Evolutionary conservation across 2,113 vertebrate genomes (phyloP).

Genomic region (Gallinago jamesoni): DNA sequence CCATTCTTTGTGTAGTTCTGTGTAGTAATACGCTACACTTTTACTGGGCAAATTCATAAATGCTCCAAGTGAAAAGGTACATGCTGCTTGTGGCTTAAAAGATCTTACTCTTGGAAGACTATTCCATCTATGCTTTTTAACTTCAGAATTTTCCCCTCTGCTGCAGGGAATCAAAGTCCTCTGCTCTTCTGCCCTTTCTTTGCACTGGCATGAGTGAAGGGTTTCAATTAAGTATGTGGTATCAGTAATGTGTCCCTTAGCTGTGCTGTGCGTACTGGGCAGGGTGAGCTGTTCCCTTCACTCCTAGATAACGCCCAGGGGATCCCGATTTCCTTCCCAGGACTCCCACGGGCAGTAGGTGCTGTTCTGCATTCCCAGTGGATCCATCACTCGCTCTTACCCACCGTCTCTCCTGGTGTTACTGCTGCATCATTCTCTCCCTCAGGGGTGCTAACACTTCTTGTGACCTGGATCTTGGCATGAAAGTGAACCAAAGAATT

Average conservation of each 20-base stretch:
- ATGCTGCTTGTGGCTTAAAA: not conserved
- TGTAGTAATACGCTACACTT: not conserved
- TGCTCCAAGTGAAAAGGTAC: not conserved
- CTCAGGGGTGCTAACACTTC: not conserved
- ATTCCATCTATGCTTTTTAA: not conserved
- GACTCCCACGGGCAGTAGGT: not conserved
- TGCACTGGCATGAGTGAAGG: not conserved
- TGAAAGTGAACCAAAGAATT: not conserved
- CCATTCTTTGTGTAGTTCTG: not conserved
- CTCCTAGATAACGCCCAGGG: not conserved
- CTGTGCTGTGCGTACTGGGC: not conserved
- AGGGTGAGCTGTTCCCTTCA: not conserved
- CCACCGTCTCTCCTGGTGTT: accelerated
- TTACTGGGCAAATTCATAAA: not conserved
- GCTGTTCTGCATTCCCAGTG: not conserved
- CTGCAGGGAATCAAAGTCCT: not conserved
- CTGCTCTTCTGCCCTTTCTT: not conserved
- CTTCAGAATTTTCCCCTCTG: not conserved
- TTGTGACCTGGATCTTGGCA: not conserved
- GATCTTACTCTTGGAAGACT: not conserved
- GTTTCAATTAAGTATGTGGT: not conserved
- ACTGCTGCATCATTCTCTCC: not conserved
- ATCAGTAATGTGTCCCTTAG: not conserved
- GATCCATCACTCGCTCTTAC: not conserved
- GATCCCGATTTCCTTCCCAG: not conserved